Evolutionary conservation across 2,797 vertebrate species (phyloP), one percentile per base, ranked within the genome.

Genomic region (Chaunax sp.): DNA sequence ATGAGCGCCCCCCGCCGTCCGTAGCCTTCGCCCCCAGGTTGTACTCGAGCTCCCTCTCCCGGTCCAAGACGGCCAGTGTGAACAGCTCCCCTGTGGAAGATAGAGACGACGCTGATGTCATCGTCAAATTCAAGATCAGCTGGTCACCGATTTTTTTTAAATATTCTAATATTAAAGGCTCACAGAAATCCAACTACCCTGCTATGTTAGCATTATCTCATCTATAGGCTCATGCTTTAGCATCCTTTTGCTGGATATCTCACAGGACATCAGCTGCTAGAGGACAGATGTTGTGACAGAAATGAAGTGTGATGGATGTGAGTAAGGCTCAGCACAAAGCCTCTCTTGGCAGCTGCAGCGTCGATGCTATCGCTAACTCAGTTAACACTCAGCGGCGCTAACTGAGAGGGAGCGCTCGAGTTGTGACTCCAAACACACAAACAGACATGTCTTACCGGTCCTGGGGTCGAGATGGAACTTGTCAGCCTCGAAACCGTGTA

Each of bases 1-100:
- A 99, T 0, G 96, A 99, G 0, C 93, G 95, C 2, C 98, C 97
- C 0, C 98, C 97, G 0, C 98, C 98, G 1, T 99, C 98, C 0
- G 96, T 96, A 0, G 96, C 97, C 83, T 97, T 98, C 57, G 91
- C 95, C n/a, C 95, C 93, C 19, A 99, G 87, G 72, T 92, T 93
- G 77, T 96, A 96, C 0, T 52, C 80, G 0, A 90, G 77, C 63
- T 94, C 93, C 78, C 45, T 88, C 77, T 99, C 98, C 0, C 97
- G 95, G 88, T 99, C 97, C 22, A 99, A 80, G 61, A 87, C 81
- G 4, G 89, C 90, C 57, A 95, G 74, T 0, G 96, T 97, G 81
- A 94, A 96, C 71, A 99, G 93, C 80, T 98, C 95, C 3, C 98
- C 98, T 99, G 83, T 0, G 22, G 35, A 46, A 1, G 38, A 46